A percentile compares a stretch with the other conserved stretches of the same genome.
These are phyloP conservation scores for Cnemophilus loriae DNA, from an alignment of 2,113 vertebrate genomes.

Conservation along the genomic window DNA sequence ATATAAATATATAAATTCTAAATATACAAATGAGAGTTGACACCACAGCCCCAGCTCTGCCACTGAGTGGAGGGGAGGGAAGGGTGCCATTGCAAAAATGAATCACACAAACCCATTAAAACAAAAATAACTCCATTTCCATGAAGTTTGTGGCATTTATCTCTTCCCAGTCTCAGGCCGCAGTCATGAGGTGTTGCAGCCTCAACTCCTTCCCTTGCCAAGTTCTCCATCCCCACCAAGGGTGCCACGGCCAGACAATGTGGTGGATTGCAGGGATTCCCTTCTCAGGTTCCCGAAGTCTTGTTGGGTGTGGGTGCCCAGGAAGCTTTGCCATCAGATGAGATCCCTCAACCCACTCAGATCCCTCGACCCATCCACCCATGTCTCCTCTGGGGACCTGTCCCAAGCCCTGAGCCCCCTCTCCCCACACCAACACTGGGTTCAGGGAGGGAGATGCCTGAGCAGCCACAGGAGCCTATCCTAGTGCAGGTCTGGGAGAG, in stretches of 20 bases:
- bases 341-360: not conserved
- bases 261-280: not conserved
- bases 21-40: not conserved
- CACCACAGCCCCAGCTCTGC: not conserved
- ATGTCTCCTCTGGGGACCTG: fast-evolving
- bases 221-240: not conserved
- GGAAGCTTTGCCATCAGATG: not conserved
- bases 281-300: not conserved
- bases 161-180: not conserved
- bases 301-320: fast-evolving
- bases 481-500: fast-evolving
- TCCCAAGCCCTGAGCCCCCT: not conserved
- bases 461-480: not conserved
- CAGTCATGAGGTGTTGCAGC: not conserved
- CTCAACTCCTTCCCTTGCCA: not conserved
- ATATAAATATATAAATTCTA: not conserved
- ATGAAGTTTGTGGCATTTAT: not conserved
- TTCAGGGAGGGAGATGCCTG: not conserved
- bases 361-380: fast-evolving
- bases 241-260: fast-evolving
- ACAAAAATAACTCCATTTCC: not conserved
- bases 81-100: not conserved
- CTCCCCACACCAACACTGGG: fast-evolving
- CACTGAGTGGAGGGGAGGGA: not conserved
- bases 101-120: not conserved